These are phyloP conservation scores for Drosophila sucinea DNA, from an alignment of 1,140 invertebrate species.

Conservation along the genomic window DNA sequence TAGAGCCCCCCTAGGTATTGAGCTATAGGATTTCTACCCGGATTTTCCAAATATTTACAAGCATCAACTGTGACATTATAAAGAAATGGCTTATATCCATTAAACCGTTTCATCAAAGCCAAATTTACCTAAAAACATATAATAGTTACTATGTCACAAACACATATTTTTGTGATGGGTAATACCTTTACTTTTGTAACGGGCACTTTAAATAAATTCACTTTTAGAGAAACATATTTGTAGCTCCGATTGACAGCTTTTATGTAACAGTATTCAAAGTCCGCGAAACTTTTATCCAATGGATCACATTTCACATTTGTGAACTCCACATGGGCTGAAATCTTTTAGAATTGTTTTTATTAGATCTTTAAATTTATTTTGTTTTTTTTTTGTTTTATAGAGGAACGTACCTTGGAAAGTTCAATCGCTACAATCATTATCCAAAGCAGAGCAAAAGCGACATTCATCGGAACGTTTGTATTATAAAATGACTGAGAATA, in stretches of 20 bases:
- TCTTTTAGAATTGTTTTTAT: not conserved
- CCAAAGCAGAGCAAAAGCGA: too few relatives aligned
- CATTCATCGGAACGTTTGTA: too few relatives aligned
- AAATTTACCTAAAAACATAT: not conserved
- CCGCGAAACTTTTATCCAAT: conserved; percentile 2
- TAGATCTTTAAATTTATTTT: not conserved
- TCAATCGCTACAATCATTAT: too few relatives aligned
- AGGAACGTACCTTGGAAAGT: too few relatives aligned
- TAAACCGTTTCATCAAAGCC: not conserved
- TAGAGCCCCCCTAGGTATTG: not conserved
- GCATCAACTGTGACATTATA: not conserved
- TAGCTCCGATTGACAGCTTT: not conserved
- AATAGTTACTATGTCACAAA: not conserved
- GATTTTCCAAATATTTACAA: not conserved
- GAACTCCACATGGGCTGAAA: conserved; percentile 8
- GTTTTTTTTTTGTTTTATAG: not conserved
- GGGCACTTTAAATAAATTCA: not conserved
- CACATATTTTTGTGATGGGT: not conserved
- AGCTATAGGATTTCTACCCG: not conserved
- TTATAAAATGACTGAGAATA: too few relatives aligned
- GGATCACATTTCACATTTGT: conserved; percentile 5
- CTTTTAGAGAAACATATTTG: conserved; percentile 12
- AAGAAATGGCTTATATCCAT: not conserved
- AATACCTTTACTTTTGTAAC: conserved; percentile 2
- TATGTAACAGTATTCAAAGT: not conserved